Conservation (phyloP, 35 echinoderm and acorn worm genomes). For the Apostichopus japonicus region DNA sequence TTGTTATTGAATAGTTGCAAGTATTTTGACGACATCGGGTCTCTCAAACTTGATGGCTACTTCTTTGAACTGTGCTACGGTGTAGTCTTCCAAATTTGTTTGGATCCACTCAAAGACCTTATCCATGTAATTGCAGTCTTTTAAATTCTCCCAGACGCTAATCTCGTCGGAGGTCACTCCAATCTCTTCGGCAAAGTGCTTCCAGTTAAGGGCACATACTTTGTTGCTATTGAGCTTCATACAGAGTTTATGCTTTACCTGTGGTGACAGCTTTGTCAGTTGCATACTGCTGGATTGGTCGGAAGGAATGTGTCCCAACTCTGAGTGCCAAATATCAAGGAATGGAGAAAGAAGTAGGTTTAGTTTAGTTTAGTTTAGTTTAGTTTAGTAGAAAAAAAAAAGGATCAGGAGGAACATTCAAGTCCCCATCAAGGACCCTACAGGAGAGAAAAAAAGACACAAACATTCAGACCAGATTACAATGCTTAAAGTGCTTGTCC, state of each 20-base stretch:
- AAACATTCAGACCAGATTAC: too few relatives aligned
- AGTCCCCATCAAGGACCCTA: too few relatives aligned
- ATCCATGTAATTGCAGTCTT: slow-evolving; percentile 48
- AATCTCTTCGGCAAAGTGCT: slow-evolving; percentile 43
- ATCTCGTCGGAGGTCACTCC: slow-evolving; percentile 10
- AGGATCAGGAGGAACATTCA: too few relatives aligned
- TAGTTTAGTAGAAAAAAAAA: too few relatives aligned
- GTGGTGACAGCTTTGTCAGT: not conserved
- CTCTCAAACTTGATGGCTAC: not conserved
- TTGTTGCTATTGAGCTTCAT: slow-evolving; percentile 28
- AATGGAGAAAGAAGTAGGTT: too few relatives aligned
- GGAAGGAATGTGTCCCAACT: too few relatives aligned
- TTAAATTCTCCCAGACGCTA: not conserved
- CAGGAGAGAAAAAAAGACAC: too few relatives aligned
- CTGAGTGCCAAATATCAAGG: too few relatives aligned
- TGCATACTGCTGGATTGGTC: not conserved
- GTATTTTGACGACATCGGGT: slow-evolving; percentile 26
- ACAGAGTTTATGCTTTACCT: not conserved
- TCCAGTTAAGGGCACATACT: slow-evolving; percentile 28
- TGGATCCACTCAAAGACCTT: slow-evolving; percentile 31
- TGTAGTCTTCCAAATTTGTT: slow-evolving; percentile 36
- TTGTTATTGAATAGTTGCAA: not conserved
- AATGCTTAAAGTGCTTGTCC: too few relatives aligned
- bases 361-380: too few relatives aligned
- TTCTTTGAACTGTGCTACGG: not conserved